phyloP scores from a whole-genome alignment of 2,113 vertebrate genomes.

The Protobothrops mucrosquamatus region DNA sequence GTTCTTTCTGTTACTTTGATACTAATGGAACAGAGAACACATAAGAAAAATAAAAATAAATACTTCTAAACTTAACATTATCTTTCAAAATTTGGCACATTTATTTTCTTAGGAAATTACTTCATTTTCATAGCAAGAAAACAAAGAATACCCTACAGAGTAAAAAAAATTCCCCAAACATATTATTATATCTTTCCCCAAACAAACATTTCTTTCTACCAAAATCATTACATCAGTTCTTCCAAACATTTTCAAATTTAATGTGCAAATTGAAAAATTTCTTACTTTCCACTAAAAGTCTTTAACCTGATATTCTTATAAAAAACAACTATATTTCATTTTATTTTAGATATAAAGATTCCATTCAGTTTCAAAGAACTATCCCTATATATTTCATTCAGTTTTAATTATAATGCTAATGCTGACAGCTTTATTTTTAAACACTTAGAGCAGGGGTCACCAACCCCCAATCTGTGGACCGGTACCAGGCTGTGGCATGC shows the following conservation, averaged over 20 bases:
- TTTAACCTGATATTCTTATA: neutral
- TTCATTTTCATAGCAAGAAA: neutral
- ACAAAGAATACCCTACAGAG: neutral
- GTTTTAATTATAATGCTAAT: neutral
- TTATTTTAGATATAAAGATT: neutral
- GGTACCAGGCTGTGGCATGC: too few relatives aligned
- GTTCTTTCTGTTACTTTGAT: neutral
- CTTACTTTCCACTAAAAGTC: neutral
- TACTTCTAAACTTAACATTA: neutral
- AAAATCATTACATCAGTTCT: neutral
- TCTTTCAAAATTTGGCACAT: neutral
- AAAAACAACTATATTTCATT: neutral
- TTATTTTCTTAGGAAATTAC: neutral
- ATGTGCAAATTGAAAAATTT: neutral
- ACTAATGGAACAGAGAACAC: neutral
- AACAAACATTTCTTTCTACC: neutral
- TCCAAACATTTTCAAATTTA: neutral
- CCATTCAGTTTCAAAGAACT: neutral
- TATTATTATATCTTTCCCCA: neutral
- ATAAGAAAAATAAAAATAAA: neutral
- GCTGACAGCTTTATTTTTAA: neutral
- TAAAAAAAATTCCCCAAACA: neutral
- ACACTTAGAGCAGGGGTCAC: neutral
- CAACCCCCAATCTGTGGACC: too few relatives aligned
- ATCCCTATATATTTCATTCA: neutral